These are phyloP conservation scores for Actinia equina DNA, from an alignment of 64 coral and sea anemone genomes.

Conservation along the genomic window DNA sequence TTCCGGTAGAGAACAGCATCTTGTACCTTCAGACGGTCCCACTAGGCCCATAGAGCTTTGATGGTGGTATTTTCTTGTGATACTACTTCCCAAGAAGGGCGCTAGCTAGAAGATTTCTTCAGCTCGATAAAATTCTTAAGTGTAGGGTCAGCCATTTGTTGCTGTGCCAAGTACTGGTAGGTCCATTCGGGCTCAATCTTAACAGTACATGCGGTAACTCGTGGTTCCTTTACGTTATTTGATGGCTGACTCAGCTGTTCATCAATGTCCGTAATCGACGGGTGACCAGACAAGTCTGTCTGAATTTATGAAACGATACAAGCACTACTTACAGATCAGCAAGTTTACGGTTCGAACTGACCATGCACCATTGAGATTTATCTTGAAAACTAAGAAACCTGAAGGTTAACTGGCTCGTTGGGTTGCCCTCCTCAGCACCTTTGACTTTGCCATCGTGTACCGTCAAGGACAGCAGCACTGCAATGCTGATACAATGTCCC, in stretches of 20 bases:
- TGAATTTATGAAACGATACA: neutral
- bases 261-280: neutral
- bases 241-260: neutral
- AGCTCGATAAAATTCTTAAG: neutral
- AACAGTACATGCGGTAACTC: neutral
- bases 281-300: neutral
- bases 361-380: neutral
- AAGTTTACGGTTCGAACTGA: neutral
- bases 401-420: conserved; percentile 19
- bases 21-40: neutral
- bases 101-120: neutral
- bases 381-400: conserved; percentile 19
- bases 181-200: neutral
- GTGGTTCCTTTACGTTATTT: neutral
- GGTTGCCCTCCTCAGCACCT: conserved; percentile 18
- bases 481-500: conserved; percentile 16
- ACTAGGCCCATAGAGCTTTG: neutral
- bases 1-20: neutral
- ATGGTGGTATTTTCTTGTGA: neutral
- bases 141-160: neutral
- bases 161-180: too few species aligned
- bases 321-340: neutral
- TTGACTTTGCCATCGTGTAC: conserved; percentile 34
- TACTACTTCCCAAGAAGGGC: neutral
- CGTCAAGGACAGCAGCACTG: neutral